phyloP scores from a whole-genome alignment of 2,797 vertebrate genomes.

The Phoeniculus purpureus region DNA sequence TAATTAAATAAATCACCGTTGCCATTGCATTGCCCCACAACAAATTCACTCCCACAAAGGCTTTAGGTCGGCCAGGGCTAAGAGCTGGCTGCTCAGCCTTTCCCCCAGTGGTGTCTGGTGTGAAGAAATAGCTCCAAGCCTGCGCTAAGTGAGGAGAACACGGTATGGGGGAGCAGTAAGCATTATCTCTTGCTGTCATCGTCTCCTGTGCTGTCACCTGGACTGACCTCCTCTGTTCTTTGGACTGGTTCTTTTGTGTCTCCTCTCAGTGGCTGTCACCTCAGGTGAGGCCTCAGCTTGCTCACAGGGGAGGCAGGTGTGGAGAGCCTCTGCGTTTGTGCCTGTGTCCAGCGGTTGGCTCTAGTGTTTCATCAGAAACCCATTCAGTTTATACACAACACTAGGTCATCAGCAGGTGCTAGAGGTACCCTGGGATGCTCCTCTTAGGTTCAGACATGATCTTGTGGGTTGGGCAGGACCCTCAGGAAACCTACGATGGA shows the following conservation, averaged over 20 bases:
- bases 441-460: not conserved
- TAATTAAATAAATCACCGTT: not conserved
- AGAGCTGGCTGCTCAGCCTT: not conserved
- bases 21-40: not conserved
- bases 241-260: not conserved
- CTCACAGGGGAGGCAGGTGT: not conserved
- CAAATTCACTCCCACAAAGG: not conserved
- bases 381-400: not conserved
- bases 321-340: not conserved
- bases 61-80: not conserved
- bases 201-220: not conserved
- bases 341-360: not conserved
- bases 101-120: not conserved
- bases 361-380: not conserved
- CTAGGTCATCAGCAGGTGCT: not conserved
- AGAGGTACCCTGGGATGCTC: not conserved
- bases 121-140: not conserved
- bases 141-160: not conserved
- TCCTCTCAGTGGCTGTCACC: not conserved
- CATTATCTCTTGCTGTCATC: not conserved
- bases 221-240: not conserved
- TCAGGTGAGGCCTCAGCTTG: not conserved
- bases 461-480: not conserved
- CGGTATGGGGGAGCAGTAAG: not conserved
- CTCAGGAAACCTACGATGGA: not conserved